These are phyloP conservation scores for Pocillopora grandis DNA, from an alignment of 92 coral and sea anemone species.

Conservation along the genomic window DNA sequence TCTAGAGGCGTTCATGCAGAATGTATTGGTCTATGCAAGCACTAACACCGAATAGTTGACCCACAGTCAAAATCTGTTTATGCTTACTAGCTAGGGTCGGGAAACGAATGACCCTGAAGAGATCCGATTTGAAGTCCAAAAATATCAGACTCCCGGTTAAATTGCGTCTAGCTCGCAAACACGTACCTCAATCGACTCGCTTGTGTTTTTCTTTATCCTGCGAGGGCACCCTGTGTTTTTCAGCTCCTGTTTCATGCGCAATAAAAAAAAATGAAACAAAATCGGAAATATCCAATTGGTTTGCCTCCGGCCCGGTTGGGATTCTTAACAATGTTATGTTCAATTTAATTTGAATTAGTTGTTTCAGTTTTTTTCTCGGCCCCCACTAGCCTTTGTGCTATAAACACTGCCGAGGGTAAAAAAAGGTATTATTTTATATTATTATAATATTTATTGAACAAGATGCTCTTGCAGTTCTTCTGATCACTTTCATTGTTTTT, in stretches of 20 bases:
- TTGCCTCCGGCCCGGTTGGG: background rate
- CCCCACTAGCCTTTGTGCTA: too few relatives aligned
- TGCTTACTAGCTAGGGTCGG: background rate
- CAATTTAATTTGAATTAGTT: too few relatives aligned
- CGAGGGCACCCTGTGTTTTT: background rate
- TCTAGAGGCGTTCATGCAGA: background rate
- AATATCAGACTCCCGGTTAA: background rate
- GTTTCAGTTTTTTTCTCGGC: too few relatives aligned
- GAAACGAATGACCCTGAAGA: background rate
- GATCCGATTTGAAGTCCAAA: background rate
- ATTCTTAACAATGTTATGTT: background rate
- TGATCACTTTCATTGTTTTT: too few relatives aligned
- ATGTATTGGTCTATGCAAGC: background rate
- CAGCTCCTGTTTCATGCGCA: background rate
- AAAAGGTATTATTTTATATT: too few relatives aligned
- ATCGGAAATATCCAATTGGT: background rate
- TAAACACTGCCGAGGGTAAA: too few relatives aligned
- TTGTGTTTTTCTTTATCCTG: background rate
- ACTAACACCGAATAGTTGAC: background rate
- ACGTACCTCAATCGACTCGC: background rate
- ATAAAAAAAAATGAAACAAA: too few relatives aligned
- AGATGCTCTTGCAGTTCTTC: too few relatives aligned
- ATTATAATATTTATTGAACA: too few relatives aligned
- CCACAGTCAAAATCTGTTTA: constrained; percentile 12
- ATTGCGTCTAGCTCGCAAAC: background rate